A percentile compares a stretch with the other conserved stretches of the same genome.
phyloP scores from a whole-genome alignment of 2,888 invertebrate genomes.

The Athripsodes cinereus region DNA sequence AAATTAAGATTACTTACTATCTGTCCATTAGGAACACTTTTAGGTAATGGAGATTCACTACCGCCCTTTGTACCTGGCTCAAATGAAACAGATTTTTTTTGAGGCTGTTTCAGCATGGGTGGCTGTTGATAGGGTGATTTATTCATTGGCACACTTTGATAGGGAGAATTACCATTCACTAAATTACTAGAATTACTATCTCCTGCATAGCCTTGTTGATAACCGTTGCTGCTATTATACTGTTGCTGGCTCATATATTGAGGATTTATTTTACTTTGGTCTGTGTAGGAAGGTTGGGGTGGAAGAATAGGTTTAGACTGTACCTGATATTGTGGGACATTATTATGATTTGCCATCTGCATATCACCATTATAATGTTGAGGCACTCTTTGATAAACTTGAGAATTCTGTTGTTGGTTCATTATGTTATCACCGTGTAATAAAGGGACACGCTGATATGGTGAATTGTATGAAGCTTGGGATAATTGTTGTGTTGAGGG shows the following conservation, averaged over 20 bases:
- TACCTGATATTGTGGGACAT: conserved; percentile 21
- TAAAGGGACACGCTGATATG: conserved; percentile 57
- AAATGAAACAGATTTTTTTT: conserved; percentile 66
- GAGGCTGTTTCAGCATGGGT: conserved; percentile 52
- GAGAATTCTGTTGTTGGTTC: conserved; percentile 16
- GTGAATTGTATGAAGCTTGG: conserved; percentile 35
- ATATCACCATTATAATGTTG: conserved; percentile 29
- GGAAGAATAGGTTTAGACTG: conserved; percentile 2
- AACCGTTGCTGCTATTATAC: conserved; percentile 22
- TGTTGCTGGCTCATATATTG: conserved; percentile 22
- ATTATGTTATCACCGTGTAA: conserved; percentile 46
- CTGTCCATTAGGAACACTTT: conserved; percentile 26
- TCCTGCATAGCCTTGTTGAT: conserved; percentile 31
- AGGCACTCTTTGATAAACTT: conserved; percentile 40
- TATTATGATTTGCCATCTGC: conserved; percentile 29
- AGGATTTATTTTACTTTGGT: conserved; percentile 18
- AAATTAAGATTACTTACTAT: conserved; percentile 2
- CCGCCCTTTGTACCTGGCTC: conserved; percentile 68
- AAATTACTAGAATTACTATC: conserved; percentile 10
- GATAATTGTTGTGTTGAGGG: conserved; percentile 28
- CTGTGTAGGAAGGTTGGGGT: conserved; percentile 8
- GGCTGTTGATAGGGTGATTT: conserved; percentile 57
- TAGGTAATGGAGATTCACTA: conserved; percentile 45
- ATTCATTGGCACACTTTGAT: conserved; percentile 36
- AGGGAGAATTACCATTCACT: conserved; percentile 30